Base-by-base conservation (phyloP, 2,797 vertebrate genomes). In the Trematomus bernacchii region DNA sequence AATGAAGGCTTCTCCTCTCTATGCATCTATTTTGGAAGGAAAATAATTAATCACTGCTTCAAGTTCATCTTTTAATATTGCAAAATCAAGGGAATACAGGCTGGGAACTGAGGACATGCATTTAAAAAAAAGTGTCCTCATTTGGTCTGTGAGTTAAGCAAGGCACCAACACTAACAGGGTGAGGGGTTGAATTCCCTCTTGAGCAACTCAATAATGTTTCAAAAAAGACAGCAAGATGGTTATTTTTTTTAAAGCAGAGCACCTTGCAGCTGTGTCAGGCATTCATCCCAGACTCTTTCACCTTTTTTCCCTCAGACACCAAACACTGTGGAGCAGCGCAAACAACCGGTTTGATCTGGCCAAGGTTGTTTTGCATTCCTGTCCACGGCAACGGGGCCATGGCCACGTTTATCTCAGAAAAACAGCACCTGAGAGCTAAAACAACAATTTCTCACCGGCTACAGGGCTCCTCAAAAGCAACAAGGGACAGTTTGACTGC, bases 321-420 rank as follows among this genome's bases (percentile, higher is more conserved):
- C 92, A 91, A 95, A n/a, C 95, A 95, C 93, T 94, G 92, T 93
- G 80, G 90, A 91, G 88, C 82, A 89, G 21, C 91, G 89, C 91
- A 95, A 95, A 94, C 94, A 96, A 96, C 95, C 92, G 94, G 94
- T 96, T 96, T 93, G 93, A 96, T 94, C 94, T 92, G 94, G 94
- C 96, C 96, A 97, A 98, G 96, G 97, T 96, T 97, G 94, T 93
- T 95, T 93, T 91, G 91, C 95, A 97, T 98, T 98, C 96, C 91
- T 96, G 94, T 90, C 85, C 86, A 70, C 73, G 9, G 92, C 46
- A 55, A 69, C 68, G 64, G 75, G 89, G 91, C 89, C 85, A 85
- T 15, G 85, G 89, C 72, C 83, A 42, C 62, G 60, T 82, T 93
- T 94, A 93, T 95, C 94, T 87, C 73, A 8, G 73, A 67, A 90